phyloP scores from a whole-genome alignment of 2,888 invertebrate species.

The Pogonocherus hispidulus region DNA sequence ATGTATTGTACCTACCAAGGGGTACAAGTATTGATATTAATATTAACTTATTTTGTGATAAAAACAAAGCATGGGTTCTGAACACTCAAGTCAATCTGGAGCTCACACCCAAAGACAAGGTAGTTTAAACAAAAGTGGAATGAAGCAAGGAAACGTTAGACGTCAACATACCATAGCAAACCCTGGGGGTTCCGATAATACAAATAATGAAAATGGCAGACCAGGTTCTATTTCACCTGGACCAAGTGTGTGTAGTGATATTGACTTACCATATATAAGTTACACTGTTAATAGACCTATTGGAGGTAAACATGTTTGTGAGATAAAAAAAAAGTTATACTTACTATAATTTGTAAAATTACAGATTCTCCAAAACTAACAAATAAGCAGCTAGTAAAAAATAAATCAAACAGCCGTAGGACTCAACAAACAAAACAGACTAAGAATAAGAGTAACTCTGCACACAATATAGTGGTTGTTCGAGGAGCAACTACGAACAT shows the following conservation, averaged over 20 bases:
- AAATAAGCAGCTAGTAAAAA: conserved; percentile 70
- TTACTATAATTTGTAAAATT: conserved; percentile 30
- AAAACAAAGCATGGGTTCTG: conserved; percentile 69
- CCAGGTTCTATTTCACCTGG: conserved; percentile 87
- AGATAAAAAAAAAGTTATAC: not conserved
- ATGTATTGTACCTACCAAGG: too few species aligned
- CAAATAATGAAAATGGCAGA: conserved; percentile 68
- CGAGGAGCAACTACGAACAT: conserved; percentile 78
- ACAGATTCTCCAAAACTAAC: conserved; percentile 87
- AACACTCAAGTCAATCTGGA: conserved; percentile 63
- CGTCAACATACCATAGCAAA: conserved; percentile 68
- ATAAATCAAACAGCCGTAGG: conserved; percentile 53
- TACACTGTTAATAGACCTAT: conserved; percentile 92
- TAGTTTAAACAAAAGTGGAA: conserved; percentile 53
- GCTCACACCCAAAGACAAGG: conserved; percentile 54
- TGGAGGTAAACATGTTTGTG: conserved; percentile 73
- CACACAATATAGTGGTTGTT: conserved; percentile 86
- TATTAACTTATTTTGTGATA: too few species aligned
- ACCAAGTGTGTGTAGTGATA: conserved; percentile 89
- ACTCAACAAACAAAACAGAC: conserved; percentile 67
- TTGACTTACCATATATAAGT: conserved; percentile 91
- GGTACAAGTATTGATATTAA: too few species aligned
- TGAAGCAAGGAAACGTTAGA: conserved; percentile 57
- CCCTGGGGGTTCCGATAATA: conserved; percentile 61
- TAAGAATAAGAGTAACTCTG: conserved; percentile 68